Percentiles rank a stretch among this genome's conserved stretches.
These are phyloP conservation scores for Pseudopipra pipra DNA, from an alignment of 2,113 vertebrate species.

Conservation along the genomic window DNA sequence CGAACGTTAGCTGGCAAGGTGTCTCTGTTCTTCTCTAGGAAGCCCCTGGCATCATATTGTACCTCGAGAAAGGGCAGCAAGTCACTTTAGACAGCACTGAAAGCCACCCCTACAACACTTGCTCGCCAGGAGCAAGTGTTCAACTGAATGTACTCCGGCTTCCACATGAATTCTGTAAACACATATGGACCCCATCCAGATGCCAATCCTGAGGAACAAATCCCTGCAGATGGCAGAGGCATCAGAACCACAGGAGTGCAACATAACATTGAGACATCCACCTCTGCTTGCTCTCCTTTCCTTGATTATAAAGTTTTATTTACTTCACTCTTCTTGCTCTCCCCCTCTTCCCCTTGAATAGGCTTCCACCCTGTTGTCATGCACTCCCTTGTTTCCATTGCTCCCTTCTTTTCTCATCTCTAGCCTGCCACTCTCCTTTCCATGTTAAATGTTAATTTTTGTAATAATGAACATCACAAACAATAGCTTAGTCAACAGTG, in stretches of 20 bases:
- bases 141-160: background rate
- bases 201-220: background rate
- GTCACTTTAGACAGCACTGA: background rate
- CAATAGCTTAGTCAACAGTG: background rate
- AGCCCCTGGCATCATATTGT: slow-evolving; percentile 72
- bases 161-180: background rate
- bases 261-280: background rate
- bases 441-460: background rate
- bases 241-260: background rate
- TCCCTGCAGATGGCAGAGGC: background rate
- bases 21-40: slow-evolving; percentile 82
- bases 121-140: background rate
- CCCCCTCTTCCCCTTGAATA: background rate
- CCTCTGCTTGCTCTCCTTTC: background rate
- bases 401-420: background rate
- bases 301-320: background rate
- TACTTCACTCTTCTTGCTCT: background rate
- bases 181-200: background rate
- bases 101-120: background rate
- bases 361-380: background rate
- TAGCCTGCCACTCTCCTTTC: background rate
- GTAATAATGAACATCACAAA: background rate
- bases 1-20: slow-evolving; percentile 72
- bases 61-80: slow-evolving; percentile 56
- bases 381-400: background rate